phyloP scores from a whole-genome alignment of 2,113 vertebrate species.

The Brachirus orientalis region DNA sequence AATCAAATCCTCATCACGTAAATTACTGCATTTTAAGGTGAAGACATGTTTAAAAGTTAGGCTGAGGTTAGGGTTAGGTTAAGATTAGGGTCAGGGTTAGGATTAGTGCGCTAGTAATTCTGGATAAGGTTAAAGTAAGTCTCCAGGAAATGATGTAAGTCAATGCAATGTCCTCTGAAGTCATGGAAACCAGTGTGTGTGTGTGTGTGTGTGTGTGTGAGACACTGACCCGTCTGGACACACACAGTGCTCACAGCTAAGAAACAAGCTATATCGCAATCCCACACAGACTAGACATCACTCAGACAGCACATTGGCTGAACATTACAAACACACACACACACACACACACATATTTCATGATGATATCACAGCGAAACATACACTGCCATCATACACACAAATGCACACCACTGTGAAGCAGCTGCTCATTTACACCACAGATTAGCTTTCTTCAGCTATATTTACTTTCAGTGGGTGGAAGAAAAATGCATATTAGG shows the following conservation, averaged over 20 bases:
- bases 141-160: no score
- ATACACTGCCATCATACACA: conserved; percentile 45
- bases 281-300: conserved; percentile 67
- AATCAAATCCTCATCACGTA: no score
- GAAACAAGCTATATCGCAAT: conserved; percentile 60
- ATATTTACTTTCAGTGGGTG: conserved; percentile 55
- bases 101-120: no score
- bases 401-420: conserved; percentile 45
- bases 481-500: conserved; percentile 48
- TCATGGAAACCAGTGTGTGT: not conserved
- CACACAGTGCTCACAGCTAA: no score
- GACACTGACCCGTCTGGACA: conserved; percentile 3
- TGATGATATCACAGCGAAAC: conserved; percentile 71
- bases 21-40: no score
- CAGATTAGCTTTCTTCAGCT: conserved; percentile 65
- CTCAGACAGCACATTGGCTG: conserved; percentile 68
- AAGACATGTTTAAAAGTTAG: no score
- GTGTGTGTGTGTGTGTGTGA: conserved; percentile 7
- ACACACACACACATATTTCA: conserved; percentile 46
- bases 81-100: no score
- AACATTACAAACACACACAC: conserved; percentile 66
- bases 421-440: conserved; percentile 74
- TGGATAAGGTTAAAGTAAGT: no score
- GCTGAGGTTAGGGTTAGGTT: no score
- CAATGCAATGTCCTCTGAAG: no score